Conservation (phyloP, 1,140 invertebrate species). For the Penaeus japonicus region DNA sequence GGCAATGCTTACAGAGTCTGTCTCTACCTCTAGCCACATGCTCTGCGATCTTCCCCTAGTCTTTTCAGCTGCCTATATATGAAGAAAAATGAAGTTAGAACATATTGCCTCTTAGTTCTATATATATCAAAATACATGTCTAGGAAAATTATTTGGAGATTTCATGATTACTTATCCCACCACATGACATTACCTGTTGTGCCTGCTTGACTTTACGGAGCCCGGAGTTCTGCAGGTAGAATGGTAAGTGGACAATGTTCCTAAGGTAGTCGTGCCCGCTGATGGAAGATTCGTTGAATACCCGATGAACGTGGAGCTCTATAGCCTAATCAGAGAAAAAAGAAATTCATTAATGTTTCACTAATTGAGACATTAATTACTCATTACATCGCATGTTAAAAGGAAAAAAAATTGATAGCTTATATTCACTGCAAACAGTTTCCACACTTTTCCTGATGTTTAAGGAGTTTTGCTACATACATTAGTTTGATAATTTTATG, state of each 20-base stretch:
- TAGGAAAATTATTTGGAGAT: background rate
- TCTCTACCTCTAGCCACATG: slow-evolving; percentile 56
- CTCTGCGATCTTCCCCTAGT: slow-evolving; percentile 31
- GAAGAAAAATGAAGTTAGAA: background rate
- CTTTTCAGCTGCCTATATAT: slow-evolving; percentile 32
- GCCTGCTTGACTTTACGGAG: slow-evolving; percentile 86
- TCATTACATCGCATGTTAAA: background rate
- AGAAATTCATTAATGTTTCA: slow-evolving; percentile 29
- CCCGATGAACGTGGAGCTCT: slow-evolving; percentile 85
- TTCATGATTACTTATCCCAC: too few species aligned
- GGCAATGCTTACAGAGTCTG: slow-evolving; percentile 59
- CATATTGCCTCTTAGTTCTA: background rate
- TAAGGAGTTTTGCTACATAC: background rate
- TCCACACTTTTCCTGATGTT: background rate
- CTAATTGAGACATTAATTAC: background rate
- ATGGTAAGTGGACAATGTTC: slow-evolving; percentile 96
- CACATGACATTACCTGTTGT: slow-evolving; percentile 75
- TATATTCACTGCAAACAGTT: background rate
- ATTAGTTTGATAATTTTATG: too few species aligned
- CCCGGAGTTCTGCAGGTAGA: slow-evolving; percentile 96
- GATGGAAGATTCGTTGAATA: slow-evolving; percentile 84
- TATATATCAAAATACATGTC: background rate
- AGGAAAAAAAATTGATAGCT: background rate
- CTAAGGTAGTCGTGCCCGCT: slow-evolving; percentile 71
- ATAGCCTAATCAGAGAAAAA: slow-evolving; percentile 75